Base-by-base conservation (phyloP, 2,888 invertebrate species). In the Galerucella pusilla region DNA sequence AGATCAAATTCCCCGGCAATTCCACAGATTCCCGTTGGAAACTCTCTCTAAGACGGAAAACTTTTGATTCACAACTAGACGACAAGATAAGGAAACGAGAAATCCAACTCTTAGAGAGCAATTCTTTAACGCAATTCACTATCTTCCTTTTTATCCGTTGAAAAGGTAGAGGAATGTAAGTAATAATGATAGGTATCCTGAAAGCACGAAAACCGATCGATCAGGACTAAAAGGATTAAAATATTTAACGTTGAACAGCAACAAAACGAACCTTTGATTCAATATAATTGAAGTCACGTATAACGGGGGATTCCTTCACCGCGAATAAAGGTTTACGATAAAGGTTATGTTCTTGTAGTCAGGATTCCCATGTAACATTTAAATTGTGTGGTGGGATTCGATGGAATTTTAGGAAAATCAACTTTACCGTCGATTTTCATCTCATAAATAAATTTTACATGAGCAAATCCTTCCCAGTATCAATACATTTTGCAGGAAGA, bases 51-150 rank as follows among this genome's bases (percentile, higher is more conserved):
- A 67, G 46, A 65, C 20, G 66, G 49, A 67, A 68, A 72, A 72
- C 72, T 72, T 71, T 71, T 67, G 72, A 72, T 72, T 67, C 72
- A 67, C 66, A 67, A 72, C 72, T 66, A 67, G 72, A 66, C 72
- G 72, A 74, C 74, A 68, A 74, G 74, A 67, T 74, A 74, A 74
- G 74, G 63, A 54, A 74, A 68, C 67, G 67, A 68, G 71, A 74
- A 71, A 74, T 74, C 70, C 73, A 64, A 68, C 73, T 64, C 66
- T 69, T 60, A 59, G 66, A 59, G 54, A 65, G 68, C 71, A 52
- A 68, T 68, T 68, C 68, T 68, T 71, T 73, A 68, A 63, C 72
- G 68, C 54, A 66, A 75, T 72, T 73, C 65, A 65, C 72, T 71
- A 75, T 75, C 69, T 69, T 64, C 69, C 69, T 68, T 74, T 75